Evolutionary conservation across 30 jellyfish, hydroid and myxozoan genomes (phyloP).

Genomic region (Euphysa ruthae): DNA sequence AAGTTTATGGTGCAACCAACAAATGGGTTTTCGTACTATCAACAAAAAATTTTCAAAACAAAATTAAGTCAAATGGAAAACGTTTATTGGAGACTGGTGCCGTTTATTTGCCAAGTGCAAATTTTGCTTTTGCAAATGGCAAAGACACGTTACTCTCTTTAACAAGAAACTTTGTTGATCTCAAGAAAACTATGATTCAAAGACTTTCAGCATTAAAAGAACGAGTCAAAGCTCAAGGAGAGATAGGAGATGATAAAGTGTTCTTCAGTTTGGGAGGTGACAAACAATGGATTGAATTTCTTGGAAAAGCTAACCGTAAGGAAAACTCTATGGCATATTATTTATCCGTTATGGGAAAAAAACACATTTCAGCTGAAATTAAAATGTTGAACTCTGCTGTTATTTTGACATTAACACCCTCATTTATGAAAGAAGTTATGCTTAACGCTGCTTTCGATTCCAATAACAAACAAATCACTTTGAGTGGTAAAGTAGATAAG

Average conservation of each 20-base stretch:
- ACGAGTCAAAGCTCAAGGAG: background rate
- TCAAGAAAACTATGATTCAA: background rate
- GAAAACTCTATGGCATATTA: background rate
- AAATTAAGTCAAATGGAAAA: constrained; percentile 1
- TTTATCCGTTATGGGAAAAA: background rate
- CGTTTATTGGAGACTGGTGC: constrained; percentile 32
- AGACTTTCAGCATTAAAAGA: background rate
- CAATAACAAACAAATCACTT: constrained; percentile 35
- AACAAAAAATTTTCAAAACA: background rate
- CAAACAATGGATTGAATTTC: constrained; percentile 1
- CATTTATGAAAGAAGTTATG: constrained; percentile 21
- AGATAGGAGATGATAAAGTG: background rate
- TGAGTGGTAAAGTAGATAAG: constrained; percentile 38
- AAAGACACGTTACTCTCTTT: background rate
- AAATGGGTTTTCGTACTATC: background rate
- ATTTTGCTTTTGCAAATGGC: constrained; percentile 13
- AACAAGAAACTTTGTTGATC: background rate
- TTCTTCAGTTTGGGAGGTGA: background rate
- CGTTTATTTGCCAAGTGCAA: constrained; percentile 36
- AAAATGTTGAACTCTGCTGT: background rate
- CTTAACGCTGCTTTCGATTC: constrained; percentile 48
- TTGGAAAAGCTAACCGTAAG: background rate
- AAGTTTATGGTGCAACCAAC: background rate
- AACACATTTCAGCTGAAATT: constrained; percentile 21
- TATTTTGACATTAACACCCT: constrained; percentile 7